These are phyloP conservation scores for Indicator indicator DNA, from an alignment of 2,113 vertebrate species.

Conservation along the genomic window DNA sequence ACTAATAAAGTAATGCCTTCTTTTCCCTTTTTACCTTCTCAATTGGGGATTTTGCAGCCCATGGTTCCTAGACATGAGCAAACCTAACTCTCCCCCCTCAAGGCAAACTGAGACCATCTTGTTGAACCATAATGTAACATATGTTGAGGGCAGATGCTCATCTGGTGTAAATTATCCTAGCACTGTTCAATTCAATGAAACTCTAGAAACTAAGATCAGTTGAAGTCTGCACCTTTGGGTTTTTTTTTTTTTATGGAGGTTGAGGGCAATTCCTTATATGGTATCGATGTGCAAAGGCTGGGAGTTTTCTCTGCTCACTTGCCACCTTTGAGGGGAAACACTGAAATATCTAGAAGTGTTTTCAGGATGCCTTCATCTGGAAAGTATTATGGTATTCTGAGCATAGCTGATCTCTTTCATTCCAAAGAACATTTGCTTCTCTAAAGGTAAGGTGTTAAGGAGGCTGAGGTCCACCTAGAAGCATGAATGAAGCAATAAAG, in stretches of 20 bases:
- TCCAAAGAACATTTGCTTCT: background rate
- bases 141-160: conserved; percentile 18
- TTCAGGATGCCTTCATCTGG: background rate
- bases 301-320: background rate
- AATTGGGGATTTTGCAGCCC: conserved; percentile 6
- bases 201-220: background rate
- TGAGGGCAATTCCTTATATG: background rate
- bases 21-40: conserved; percentile 54
- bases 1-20: conserved; percentile 34
- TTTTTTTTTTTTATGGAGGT: background rate
- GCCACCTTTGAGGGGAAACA: background rate
- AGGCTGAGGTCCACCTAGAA: background rate
- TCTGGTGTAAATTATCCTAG: conserved; percentile 33
- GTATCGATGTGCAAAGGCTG: background rate
- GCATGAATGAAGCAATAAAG: background rate
- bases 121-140: conserved; percentile 21
- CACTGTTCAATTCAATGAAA: background rate
- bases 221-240: background rate
- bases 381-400: background rate
- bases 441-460: background rate
- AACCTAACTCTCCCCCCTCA: background rate
- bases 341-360: background rate
- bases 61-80: background rate
- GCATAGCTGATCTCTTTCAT: background rate
- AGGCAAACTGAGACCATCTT: background rate